Evolutionary conservation across 2,888 invertebrate genomes (phyloP), one percentile per base, ranked within the genome.

Genomic region (Tricholauxania praeusta): DNA sequence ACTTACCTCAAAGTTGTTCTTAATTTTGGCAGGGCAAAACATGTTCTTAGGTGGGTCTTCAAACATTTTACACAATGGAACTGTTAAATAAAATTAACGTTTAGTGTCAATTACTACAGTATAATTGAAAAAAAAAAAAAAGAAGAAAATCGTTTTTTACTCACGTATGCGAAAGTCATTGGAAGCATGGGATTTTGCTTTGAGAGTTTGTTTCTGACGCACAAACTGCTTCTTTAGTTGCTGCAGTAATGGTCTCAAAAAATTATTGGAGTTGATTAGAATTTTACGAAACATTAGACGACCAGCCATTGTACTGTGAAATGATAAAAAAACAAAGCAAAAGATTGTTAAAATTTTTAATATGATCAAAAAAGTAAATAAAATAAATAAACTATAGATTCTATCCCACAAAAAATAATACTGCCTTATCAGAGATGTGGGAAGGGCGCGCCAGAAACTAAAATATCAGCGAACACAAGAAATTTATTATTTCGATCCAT

Each of bases 1-100:
- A 76, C 78, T 78, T 69, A 78, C 78, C 78, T 77, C 78, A n/a
- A 71, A 65, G 72, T 78, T 75, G 59, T 76, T 76, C 57, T 65
- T 60, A 57, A 78, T 76, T 57, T 74, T 74, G 51, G 71, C 17
- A 12, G 75, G 74, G 55, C 75, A 74, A 73, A 78, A 77, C 64
- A 78, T 49, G 57, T 74, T 74, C 72, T 74, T 74, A 57, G 68
- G 75, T 15, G 75, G 76, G 14, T 74, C 74, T 15, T 77, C 75
- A 12, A 76, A 64, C 57, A 73, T 73, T 12, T 72, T 74, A 32
- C 72, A 64, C 22, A 69, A 48, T 1, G 77, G 77, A 0, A 72
- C 78, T 78, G 55, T 12, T 74, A 73, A 32, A 39, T 39, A 4
- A 28, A 48, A 68, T 55, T 10, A 57, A 51, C 7, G 47, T 28